These are phyloP conservation scores for Caracal caracal DNA, from an alignment of 2,113 vertebrate species.

Conservation along the genomic window DNA sequence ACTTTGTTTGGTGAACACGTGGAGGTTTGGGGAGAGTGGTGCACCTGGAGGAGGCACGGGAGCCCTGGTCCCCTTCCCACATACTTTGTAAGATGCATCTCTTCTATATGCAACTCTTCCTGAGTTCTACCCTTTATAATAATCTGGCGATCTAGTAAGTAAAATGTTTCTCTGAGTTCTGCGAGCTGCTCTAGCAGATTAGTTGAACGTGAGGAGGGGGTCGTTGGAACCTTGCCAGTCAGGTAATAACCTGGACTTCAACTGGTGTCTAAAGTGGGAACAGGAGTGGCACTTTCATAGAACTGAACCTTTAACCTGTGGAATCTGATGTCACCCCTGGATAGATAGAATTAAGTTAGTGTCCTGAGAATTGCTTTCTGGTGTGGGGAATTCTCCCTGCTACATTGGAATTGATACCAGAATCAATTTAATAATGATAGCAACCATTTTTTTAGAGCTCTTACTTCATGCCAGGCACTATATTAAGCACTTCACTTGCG, in stretches of 20 bases:
- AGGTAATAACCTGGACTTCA: background rate
- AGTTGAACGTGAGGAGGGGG: background rate
- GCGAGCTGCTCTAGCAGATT: background rate
- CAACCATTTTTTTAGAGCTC: background rate
- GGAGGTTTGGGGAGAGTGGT: background rate
- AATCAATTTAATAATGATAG: background rate
- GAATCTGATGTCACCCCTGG: background rate
- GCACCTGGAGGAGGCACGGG: background rate
- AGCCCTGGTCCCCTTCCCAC: background rate
- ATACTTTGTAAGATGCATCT: background rate
- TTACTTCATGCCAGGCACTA: background rate
- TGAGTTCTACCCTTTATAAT: background rate
- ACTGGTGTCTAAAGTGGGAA: background rate
- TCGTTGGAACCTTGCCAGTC: background rate
- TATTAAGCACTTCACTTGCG: background rate
- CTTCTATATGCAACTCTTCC: background rate
- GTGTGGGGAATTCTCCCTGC: background rate
- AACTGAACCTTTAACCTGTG: background rate
- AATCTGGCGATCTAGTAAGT: background rate
- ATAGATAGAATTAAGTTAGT: background rate
- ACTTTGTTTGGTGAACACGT: background rate
- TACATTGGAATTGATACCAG: background rate
- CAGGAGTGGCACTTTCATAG: background rate
- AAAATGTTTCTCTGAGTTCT: slow-evolving; percentile 8
- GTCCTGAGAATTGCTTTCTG: background rate